phyloP scores from a whole-genome alignment of 2,888 invertebrate genomes.

The Polymixis lichenea region DNA sequence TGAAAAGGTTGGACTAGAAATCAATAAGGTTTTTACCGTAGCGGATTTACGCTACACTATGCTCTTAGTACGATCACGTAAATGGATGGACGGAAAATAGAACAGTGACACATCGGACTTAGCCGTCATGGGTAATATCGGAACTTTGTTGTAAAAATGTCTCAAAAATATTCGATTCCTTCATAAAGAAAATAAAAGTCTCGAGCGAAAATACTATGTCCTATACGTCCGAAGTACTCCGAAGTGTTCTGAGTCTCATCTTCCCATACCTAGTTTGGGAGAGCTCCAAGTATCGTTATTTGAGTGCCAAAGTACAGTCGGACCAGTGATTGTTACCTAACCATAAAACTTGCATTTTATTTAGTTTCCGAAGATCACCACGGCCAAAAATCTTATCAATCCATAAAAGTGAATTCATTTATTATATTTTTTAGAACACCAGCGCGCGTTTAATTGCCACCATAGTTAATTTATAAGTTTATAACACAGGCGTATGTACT shows the following conservation, averaged over 20 bases:
- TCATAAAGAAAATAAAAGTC: slow-evolving; percentile 10
- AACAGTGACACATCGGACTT: slow-evolving; percentile 1
- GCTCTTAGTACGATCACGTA: slow-evolving; percentile 30
- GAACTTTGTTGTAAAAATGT: neutral
- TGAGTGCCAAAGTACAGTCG: slow-evolving; percentile 77
- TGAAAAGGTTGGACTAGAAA: too few relatives aligned
- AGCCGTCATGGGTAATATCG: neutral
- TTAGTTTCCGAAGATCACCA: slow-evolving; percentile 73
- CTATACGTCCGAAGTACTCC: slow-evolving; percentile 49
- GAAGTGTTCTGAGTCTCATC: slow-evolving; percentile 54
- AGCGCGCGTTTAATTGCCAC: slow-evolving; percentile 72
- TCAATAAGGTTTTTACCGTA: too few relatives aligned
- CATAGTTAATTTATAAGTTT: slow-evolving; percentile 80
- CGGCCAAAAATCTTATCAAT: slow-evolving; percentile 71
- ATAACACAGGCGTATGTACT: slow-evolving; percentile 72
- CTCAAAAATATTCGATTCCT: neutral
- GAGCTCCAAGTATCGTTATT: slow-evolving; percentile 77
- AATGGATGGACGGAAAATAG: slow-evolving; percentile 30
- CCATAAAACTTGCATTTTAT: slow-evolving; percentile 61
- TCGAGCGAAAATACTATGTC: slow-evolving; percentile 37
- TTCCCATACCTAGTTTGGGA: slow-evolving; percentile 74
- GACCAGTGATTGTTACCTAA: slow-evolving; percentile 76
- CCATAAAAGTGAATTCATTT: slow-evolving; percentile 80
- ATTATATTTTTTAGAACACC: slow-evolving; percentile 71
- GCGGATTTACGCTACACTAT: too few relatives aligned